Evolutionary conservation across 2,797 vertebrate species (phyloP), one percentile per base, ranked within the genome.

Genomic region (Coreius guichenoti): DNA sequence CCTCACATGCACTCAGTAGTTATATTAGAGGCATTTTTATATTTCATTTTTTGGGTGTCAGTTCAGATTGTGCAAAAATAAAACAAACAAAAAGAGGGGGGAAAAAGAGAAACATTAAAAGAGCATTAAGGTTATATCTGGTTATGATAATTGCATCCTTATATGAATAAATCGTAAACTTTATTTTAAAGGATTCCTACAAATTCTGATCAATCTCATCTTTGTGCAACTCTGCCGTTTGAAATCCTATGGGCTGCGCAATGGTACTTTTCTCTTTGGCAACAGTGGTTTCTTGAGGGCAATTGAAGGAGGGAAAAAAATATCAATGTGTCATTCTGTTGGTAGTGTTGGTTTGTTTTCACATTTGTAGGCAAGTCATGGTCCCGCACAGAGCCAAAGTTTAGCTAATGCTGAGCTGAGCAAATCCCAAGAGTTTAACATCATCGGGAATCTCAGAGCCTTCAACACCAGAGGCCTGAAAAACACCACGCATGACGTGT

Each of bases 351-450:
- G 79, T 75, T 77, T 83, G 92, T 95, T 94, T 95, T 95, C 94
- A 95, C 94, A 95, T 95, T 94, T 90, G 94, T 94, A 95, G 95
- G 93, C 93, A 93, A 94, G 93, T 94, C 92, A 92, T 90, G 92
- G 93, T 90, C 89, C 78, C 68, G 67, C 78, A 58, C 47, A 90
- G 79, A 85, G 78, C 83, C 56, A 80, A 88, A 89, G 92, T 94
- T 97, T 97, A 99, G 95, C 95, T 99, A 95, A 99, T 99, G 95
- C 96, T 99, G 94, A 99, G 98, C 94, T 99, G 98, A 92, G 98
- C 98, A 92, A 99, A 99, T 93, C 98, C 98, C 94, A 99, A 95
- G 86, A 99, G 94, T 93, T 99, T 99, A 92, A 97, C 89, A 86
- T 99, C 98, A 31, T 99, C 98, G 0, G 98, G 97, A 91, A 99